Percentiles rank a stretch among this genome's conserved stretches.
These are phyloP conservation scores for Drosophila nigritarsus DNA, from an alignment of 2,888 invertebrate species.

Conservation along the genomic window DNA sequence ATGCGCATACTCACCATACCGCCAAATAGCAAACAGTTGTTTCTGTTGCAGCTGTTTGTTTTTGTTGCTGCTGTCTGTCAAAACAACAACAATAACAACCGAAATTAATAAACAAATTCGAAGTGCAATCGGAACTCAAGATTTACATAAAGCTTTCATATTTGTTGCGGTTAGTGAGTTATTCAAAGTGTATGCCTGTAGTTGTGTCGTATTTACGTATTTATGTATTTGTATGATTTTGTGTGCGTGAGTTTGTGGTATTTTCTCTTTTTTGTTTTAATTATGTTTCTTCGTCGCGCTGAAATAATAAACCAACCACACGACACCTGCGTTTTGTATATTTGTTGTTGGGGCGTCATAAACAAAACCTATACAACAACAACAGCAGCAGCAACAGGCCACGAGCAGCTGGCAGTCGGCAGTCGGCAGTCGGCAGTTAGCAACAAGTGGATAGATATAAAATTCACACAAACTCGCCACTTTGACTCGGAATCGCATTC, in stretches of 20 bases:
- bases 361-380: constrained; percentile 43
- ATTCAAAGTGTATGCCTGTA: constrained; percentile 19
- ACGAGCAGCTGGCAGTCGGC: constrained; percentile 77
- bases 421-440: constrained; percentile 64
- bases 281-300: constrained; percentile 37
- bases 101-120: constrained; percentile 41
- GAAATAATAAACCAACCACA: constrained; percentile 23
- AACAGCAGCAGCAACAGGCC: constrained; percentile 9
- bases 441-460: constrained; percentile 66
- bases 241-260: constrained; percentile 7
- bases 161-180: constrained; percentile 40
- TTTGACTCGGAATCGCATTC: neutral
- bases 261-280: neutral
- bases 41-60: neutral
- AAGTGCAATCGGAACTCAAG: constrained; percentile 33
- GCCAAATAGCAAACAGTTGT: constrained; percentile 24
- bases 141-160: constrained; percentile 22
- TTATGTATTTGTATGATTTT: neutral
- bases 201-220: constrained; percentile 7
- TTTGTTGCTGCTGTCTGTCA: constrained; percentile 26
- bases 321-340: constrained; percentile 69
- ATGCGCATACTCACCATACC: constrained; percentile 23
- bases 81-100: constrained; percentile 32
- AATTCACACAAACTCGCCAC: constrained; percentile 1
- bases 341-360: constrained; percentile 67